phyloP scores from a whole-genome alignment of 2,797 vertebrate species.

The Myiotriccus ornatus region DNA sequence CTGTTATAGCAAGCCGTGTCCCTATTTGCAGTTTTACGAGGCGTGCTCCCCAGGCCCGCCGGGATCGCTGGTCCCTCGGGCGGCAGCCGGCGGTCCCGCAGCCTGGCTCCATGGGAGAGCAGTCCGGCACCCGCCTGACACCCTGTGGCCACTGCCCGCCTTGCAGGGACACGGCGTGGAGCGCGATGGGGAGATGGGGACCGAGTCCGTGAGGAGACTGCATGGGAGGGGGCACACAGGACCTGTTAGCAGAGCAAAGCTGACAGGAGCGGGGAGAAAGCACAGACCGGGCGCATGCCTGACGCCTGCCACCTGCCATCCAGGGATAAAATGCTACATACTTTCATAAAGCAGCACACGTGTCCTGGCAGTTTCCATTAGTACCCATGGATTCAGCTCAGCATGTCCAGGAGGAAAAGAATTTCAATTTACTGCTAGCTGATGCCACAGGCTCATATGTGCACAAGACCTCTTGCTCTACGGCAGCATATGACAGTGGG shows the following conservation, averaged over 20 bases:
- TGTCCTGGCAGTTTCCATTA: neutral
- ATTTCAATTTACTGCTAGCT: neutral
- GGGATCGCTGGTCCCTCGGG: neutral
- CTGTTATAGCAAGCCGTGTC: neutral
- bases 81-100: neutral
- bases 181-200: accelerated
- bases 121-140: conserved; percentile 35
- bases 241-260: neutral
- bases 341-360: neutral
- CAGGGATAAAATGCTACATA: neutral
- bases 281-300: neutral
- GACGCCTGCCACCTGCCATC: neutral
- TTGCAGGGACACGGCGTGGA: neutral
- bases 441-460: neutral
- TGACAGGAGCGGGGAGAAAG: neutral
- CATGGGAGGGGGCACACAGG: neutral
- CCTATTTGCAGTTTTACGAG: neutral
- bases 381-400: neutral
- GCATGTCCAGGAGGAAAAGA: neutral
- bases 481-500: neutral
- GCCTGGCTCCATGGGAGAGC: neutral
- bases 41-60: neutral
- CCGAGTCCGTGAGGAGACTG: accelerated
- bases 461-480: neutral
- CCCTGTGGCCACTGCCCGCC: conserved; percentile 29